phyloP scores from a whole-genome alignment of 2,888 invertebrate genomes.

The Calameuta filiformis region DNA sequence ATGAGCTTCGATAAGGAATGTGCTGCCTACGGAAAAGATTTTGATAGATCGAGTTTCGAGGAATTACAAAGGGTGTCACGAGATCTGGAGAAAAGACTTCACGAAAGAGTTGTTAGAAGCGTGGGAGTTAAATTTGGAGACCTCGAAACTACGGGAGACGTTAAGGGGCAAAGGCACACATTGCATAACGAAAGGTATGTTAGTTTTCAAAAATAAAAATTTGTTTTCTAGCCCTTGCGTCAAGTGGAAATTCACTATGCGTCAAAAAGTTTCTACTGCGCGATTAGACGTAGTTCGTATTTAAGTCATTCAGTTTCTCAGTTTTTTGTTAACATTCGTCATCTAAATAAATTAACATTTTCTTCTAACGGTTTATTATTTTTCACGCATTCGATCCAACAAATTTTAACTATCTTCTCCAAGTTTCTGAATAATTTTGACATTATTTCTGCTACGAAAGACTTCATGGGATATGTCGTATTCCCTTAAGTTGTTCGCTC shows the following conservation, averaged over 20 bases:
- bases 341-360: background rate
- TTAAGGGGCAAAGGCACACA: slow-evolving; percentile 21
- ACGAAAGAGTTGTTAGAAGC: slow-evolving; percentile 46
- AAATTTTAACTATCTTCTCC: no score
- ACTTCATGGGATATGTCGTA: no score
- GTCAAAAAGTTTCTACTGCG: no score
- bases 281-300: no score
- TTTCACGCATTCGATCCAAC: no score
- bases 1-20: slow-evolving; percentile 29
- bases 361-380: no score
- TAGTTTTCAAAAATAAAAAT: slow-evolving; percentile 4
- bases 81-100: slow-evolving; percentile 49
- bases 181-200: slow-evolving; percentile 30
- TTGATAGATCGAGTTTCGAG: background rate
- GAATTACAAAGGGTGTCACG: slow-evolving; percentile 31
- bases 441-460: no score
- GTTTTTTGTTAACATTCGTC: background rate
- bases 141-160: slow-evolving; percentile 18
- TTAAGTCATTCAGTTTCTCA: no score
- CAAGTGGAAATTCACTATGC: no score
- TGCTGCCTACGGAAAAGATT: slow-evolving; percentile 10
- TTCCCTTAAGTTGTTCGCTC: no score
- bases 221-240: no score
- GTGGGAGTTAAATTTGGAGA: slow-evolving; percentile 32
- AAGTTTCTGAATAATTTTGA: no score